Percentiles rank a stretch among this genome's conserved stretches.
These are phyloP conservation scores for Odontamblyopus lacepedii DNA, from an alignment of 2,797 vertebrate genomes.

Conservation along the genomic window DNA sequence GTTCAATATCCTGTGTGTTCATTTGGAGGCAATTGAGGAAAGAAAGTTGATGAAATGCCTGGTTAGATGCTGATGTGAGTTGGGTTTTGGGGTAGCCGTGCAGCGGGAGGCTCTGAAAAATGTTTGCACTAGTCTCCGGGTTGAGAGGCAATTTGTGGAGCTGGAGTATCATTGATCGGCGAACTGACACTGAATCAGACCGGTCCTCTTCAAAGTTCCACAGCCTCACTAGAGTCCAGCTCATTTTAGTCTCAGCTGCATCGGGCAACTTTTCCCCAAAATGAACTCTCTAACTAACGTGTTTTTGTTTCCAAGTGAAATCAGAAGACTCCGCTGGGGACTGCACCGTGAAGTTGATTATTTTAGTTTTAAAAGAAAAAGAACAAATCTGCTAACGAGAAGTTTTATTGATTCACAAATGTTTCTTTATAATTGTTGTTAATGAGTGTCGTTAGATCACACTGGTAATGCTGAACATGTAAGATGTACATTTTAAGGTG, in stretches of 20 bases:
- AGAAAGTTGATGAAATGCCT: constrained; percentile 6
- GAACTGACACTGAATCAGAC: constrained; percentile 10
- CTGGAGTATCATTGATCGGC: constrained; percentile 9
- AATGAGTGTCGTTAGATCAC: no score
- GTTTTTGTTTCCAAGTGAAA: neutral
- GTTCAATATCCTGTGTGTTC: neutral
- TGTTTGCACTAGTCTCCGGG: constrained; percentile 1
- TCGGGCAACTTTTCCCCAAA: neutral
- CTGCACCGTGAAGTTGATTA: neutral
- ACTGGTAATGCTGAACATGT: no score
- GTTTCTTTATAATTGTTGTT: neutral
- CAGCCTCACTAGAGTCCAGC: neutral
- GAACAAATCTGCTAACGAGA: neutral
- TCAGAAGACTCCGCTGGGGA: neutral
- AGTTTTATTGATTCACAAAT: neutral
- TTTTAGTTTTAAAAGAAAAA: neutral
- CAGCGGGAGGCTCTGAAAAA: neutral
- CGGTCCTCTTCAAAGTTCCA: constrained; percentile 11
- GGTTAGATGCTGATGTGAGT: neutral
- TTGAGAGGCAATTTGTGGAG: constrained; percentile 12
- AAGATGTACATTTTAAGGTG: no score
- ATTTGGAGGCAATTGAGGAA: neutral
- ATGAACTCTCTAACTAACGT: neutral
- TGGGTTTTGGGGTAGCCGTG: neutral
- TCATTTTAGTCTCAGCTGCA: neutral